These are phyloP conservation scores for Tachystola acroxantha DNA, from an alignment of 2,888 invertebrate genomes.

Conservation along the genomic window DNA sequence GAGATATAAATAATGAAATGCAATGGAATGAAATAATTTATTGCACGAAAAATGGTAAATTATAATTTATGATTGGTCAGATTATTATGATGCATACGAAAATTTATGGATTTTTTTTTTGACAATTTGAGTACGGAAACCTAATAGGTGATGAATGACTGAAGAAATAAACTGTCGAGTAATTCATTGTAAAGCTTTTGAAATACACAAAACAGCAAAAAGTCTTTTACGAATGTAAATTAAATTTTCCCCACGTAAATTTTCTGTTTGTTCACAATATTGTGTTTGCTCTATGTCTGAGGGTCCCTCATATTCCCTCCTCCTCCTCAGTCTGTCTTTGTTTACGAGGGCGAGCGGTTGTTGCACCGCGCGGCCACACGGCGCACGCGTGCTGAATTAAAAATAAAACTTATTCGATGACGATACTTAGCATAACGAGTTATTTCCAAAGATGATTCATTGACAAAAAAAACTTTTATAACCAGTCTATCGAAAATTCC, in stretches of 20 bases:
- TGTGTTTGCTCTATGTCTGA: conserved; percentile 54
- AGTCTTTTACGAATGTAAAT: no score
- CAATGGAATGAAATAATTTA: no score
- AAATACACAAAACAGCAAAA: no score
- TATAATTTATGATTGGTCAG: no score
- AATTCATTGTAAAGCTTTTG: no score
- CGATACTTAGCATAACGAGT: neutral
- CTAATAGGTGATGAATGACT: no score
- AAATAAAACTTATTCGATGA: conserved; percentile 1
- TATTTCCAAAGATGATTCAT: conserved; percentile 6
- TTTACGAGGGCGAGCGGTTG: conserved; percentile 54
- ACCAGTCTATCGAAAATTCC: neutral
- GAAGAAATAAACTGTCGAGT: no score
- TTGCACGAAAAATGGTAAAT: no score
- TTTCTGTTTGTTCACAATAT: conserved; percentile 40
- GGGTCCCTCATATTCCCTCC: conserved; percentile 41
- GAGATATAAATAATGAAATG: no score
- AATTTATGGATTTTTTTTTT: no score
- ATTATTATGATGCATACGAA: no score
- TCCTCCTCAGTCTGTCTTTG: conserved; percentile 57
- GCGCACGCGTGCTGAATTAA: conserved; percentile 27
- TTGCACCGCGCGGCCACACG: conserved; percentile 31
- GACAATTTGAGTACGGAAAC: no score
- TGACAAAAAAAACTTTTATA: conserved; percentile 2
- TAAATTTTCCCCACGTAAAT: conserved; percentile 38